These are phyloP conservation scores for Phoxinus dragarum DNA, from an alignment of 2,797 vertebrate genomes.

Conservation along the genomic window DNA sequence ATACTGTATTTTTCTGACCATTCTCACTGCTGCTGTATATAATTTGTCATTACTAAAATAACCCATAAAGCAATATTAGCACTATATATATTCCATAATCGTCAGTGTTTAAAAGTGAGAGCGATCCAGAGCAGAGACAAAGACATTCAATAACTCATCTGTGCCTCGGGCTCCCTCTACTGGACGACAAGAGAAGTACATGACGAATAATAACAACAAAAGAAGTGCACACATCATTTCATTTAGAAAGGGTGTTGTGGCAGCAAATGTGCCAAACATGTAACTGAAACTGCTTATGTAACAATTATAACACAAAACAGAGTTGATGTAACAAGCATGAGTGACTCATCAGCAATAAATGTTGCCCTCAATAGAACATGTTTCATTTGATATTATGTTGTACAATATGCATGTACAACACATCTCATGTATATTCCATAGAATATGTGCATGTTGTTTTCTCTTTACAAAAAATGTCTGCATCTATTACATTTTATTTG, in stretches of 20 bases:
- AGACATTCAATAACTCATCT: conserved; percentile 12
- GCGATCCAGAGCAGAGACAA: conserved; percentile 25
- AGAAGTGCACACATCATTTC: neutral
- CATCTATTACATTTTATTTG: neutral
- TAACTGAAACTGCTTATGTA: conserved; percentile 1
- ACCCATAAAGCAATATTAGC: neutral
- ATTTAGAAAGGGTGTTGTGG: neutral
- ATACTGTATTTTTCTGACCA: neutral
- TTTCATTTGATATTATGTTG: neutral
- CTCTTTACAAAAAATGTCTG: neutral
- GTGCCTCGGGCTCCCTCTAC: conserved; percentile 69
- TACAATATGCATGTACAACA: neutral
- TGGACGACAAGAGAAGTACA: conserved; percentile 40
- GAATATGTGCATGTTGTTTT: neutral
- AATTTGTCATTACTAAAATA: neutral
- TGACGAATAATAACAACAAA: conserved; percentile 16
- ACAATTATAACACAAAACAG: neutral
- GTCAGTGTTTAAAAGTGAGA: neutral
- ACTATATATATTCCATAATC: conserved; percentile 21
- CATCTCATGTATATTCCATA: too few relatives aligned
- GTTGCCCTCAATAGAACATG: neutral
- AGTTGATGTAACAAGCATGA: neutral
- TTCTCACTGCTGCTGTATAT: neutral
- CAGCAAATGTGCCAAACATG: neutral
- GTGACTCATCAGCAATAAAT: neutral